These are phyloP conservation scores for Anolis apletophallus DNA, from an alignment of 2,797 vertebrate species.

Conservation along the genomic window DNA sequence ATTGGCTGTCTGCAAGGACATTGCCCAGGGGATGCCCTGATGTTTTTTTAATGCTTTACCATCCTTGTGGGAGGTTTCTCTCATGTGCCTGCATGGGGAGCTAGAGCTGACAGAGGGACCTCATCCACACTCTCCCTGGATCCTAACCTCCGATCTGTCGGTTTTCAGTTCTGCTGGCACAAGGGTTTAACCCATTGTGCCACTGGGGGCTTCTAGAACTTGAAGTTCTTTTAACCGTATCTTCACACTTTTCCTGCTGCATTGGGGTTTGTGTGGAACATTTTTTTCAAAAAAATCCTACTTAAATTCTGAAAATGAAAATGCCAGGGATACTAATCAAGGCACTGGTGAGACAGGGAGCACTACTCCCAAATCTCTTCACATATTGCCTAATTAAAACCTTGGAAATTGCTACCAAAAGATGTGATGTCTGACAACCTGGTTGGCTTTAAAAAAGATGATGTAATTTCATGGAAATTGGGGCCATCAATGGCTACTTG, in stretches of 20 bases:
- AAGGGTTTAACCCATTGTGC: no score
- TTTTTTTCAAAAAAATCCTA: no score
- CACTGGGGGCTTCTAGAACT: neutral
- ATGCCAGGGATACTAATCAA: neutral
- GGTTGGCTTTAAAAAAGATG: neutral
- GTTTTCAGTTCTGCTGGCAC: no score
- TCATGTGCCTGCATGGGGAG: no score
- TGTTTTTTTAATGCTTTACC: no score
- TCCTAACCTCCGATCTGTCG: no score
- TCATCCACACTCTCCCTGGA: no score
- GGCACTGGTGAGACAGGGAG: neutral
- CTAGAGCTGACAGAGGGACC: no score
- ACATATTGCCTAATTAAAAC: neutral
- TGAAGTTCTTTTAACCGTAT: neutral
- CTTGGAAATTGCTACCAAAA: neutral
- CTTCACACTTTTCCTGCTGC: neutral
- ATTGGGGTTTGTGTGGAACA: neutral
- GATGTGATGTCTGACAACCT: neutral
- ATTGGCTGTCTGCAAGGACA: no score
- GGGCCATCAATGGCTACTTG: neutral
- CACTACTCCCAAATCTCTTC: neutral
- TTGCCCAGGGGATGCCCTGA: no score
- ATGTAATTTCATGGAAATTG: neutral
- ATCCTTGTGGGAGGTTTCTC: no score
- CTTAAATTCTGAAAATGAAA: neutral